phyloP scores from a whole-genome alignment of 2,113 vertebrate genomes.

The Neogale vison region DNA sequence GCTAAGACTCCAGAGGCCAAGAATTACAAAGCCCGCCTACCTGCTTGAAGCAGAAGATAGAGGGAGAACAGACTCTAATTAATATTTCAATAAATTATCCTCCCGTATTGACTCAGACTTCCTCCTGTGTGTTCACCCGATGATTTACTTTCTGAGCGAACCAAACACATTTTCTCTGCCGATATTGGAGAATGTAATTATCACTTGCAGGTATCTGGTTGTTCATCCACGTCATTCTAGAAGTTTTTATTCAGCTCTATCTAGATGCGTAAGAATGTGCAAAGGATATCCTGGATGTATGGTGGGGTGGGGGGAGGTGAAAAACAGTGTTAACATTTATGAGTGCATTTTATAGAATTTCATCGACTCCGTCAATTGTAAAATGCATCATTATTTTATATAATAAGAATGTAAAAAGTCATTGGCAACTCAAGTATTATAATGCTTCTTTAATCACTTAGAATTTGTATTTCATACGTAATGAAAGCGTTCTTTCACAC shows the following conservation, averaged over 20 bases:
- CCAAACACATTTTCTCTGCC: not conserved
- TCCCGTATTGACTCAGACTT: slow-evolving; percentile 44
- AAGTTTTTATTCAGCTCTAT: slow-evolving; percentile 31
- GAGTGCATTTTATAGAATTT: not conserved
- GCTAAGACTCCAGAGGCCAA: not conserved
- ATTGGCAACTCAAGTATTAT: not conserved
- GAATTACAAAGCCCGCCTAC: slow-evolving; percentile 35
- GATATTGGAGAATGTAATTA: not conserved
- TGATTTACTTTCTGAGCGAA: slow-evolving; percentile 40
- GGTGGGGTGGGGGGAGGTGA: not conserved
- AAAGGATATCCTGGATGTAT: not conserved
- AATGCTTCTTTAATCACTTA: slow-evolving; percentile 1
- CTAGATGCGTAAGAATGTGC: not conserved
- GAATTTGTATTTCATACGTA: slow-evolving; percentile 34
- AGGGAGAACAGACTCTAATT: slow-evolving; percentile 51
- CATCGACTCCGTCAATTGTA: not conserved
- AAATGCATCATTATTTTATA: slow-evolving; percentile 50
- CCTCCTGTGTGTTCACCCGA: not conserved
- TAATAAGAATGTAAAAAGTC: not conserved
- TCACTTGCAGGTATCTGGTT: not conserved
- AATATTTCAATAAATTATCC: slow-evolving; percentile 72
- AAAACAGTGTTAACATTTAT: slow-evolving; percentile 17
- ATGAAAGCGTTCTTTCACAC: not conserved
- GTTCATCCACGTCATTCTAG: slow-evolving; percentile 29
- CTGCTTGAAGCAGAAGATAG: slow-evolving; percentile 23